Base-by-base conservation (phyloP, 2,888 invertebrate species). In the Morpho helenor region DNA sequence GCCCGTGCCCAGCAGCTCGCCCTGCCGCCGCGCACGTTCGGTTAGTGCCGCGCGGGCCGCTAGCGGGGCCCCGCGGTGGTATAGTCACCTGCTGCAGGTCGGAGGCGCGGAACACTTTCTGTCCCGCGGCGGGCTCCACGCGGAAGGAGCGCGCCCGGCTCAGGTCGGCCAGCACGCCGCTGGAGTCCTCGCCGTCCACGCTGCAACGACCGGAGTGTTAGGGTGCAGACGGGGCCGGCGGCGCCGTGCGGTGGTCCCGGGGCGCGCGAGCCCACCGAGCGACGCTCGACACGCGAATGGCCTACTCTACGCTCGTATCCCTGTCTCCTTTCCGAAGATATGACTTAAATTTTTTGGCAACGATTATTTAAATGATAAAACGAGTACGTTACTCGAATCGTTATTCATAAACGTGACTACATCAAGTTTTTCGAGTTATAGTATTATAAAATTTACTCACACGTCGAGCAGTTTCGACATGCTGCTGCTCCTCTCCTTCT, bases 121-220 rank as follows among this genome's bases (percentile, higher is more conserved):
- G 92, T 0, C 70, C 75, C 59, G 64, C 89, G 4, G 73, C 74
- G 0, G 94, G 92, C 72, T 95, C 94, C 6, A 94, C 93, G 47
- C 96, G 93, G 87, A 98, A 98, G 0, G 98, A 98, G 73, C 97
- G 94, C 16, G 98, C 97, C 50, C 98, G 92, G 44, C 95, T 94
- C 64, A 98, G 84, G 78, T 96, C 97, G 64, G 94, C 93, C 49
- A 94, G 68, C 62, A 88, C 87, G 0, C 87, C 87, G 39, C 80
- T 71, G 61, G 73, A 77, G 42, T 79, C 68, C n/a, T 68, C 75
- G 1, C 71, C 74, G 10, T 80, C 81, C 64, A 76, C 80, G 1
- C 81, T 81, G 60, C n/a, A 48, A 53, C 2, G 23, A 43, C 8
- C 23, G 3, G 23, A 23, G 23, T 4, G 23, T 23, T 23, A 23